phyloP scores from a whole-genome alignment of 35 echinoderm and acorn worm genomes.

The Lytechinus pictus region DNA sequence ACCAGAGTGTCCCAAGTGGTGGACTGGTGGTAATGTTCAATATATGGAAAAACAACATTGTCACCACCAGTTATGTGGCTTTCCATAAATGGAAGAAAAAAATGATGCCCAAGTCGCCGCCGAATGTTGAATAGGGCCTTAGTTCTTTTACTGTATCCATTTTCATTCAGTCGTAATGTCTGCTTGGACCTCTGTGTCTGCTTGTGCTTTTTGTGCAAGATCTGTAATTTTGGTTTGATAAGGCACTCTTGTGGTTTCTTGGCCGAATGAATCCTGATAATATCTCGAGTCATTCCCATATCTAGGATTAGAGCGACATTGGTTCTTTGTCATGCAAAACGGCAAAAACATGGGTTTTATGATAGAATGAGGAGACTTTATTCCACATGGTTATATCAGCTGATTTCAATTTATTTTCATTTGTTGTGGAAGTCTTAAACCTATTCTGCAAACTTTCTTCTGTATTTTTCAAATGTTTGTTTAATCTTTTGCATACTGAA shows the following conservation, averaged over 20 bases:
- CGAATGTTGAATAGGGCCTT: neutral
- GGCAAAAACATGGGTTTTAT: neutral
- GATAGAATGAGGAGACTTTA: neutral
- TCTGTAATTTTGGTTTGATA: too few species aligned
- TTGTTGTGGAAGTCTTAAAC: too few species aligned
- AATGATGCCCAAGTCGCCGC: neutral
- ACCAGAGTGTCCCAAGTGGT: neutral
- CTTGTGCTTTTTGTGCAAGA: too few species aligned
- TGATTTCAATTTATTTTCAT: neutral
- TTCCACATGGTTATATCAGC: neutral
- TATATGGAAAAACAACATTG: neutral
- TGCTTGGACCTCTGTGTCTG: neutral
- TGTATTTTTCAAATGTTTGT: too few species aligned
- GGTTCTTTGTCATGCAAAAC: neutral
- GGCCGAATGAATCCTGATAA: constrained; percentile 7
- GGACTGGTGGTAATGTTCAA: neutral
- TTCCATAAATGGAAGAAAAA: neutral
- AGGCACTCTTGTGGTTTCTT: neutral
- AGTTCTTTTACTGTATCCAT: neutral
- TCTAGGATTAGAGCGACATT: neutral
- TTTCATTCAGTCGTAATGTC: neutral
- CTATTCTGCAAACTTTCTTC: too few species aligned
- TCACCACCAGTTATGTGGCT: neutral
- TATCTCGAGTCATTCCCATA: neutral
- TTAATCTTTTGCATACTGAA: too few species aligned